Evolutionary conservation across 2,888 invertebrate species (phyloP), one percentile per base, ranked within the genome.

Genomic region (Limnephilus rhombicus): DNA sequence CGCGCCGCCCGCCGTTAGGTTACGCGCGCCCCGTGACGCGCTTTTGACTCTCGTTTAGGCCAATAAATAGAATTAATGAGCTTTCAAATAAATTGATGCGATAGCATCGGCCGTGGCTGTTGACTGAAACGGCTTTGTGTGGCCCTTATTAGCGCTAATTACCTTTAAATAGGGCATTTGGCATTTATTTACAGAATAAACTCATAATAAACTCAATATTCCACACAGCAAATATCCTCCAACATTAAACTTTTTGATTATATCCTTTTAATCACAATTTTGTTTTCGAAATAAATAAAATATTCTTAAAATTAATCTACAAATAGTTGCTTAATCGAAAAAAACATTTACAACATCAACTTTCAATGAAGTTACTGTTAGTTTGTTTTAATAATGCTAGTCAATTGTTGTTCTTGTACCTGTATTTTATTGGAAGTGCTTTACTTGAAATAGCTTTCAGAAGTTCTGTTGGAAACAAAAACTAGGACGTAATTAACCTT

Each of bases 401-500:
- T 85, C 37, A 85, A 85, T 85, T 49, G 24, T 85, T 85, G 49
- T 45, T 24, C 18, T 41, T 86, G 45, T n/a, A 49, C 49, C 29
- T 24, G 29, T 53, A 34, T 87, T 68, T 53, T 68, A 87, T 87
- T 87, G 87, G 18, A 87, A 87, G 87, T 87, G 29, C 87, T 37
- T 24, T 53, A 45, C 68, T 49, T 7, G 87, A 53, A 87, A 68
- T 68, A 31, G 37, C 34, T 87, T 87, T 87, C 34, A 68, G 31
- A 87, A 87, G 53, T 87, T 87, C 68, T 68, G 87, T 68, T 87
- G 53, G 15, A 68, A 87, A 87, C 68, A 87, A 68, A 53, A 87
- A 31, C 85, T 85, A 41, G 68, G 37, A 68, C 37, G 90, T 90
- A 90, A 90, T 90, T 90, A 90, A 68, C 85, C 53, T 85, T 85